Conservation (phyloP, 2,797 vertebrate genomes). For the Pipistrellus pygmaeus region DNA sequence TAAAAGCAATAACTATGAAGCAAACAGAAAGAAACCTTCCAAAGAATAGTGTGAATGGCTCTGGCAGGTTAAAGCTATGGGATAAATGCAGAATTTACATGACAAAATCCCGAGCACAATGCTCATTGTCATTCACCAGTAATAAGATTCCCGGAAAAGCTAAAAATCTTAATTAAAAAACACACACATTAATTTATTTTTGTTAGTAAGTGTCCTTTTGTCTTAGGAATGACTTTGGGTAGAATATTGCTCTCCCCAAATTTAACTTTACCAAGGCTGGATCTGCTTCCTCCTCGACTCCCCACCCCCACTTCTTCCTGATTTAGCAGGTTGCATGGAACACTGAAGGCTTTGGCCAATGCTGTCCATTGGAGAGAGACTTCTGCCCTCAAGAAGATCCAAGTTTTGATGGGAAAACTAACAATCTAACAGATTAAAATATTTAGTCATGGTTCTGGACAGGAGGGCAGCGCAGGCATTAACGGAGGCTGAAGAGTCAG, state of each 20-base stretch:
- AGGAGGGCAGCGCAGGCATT: not conserved
- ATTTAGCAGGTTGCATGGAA: not conserved
- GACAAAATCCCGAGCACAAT: constrained; percentile 68
- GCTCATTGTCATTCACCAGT: constrained; percentile 71
- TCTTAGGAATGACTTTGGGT: not conserved
- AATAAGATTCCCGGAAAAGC: constrained; percentile 70
- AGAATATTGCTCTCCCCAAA: not conserved
- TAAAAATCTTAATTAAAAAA: constrained; percentile 77
- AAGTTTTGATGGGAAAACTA: constrained; percentile 40
- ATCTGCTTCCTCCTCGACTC: not conserved
- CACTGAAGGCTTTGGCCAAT: not conserved
- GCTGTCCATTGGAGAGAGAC: not conserved
- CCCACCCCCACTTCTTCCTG: not conserved
- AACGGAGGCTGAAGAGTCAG: not conserved
- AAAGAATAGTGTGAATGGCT: constrained; percentile 59
- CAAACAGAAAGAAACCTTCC: constrained; percentile 45
- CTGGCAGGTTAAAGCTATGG: constrained; percentile 65
- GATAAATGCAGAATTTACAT: constrained; percentile 78
- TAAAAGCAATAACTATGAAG: constrained; percentile 68
- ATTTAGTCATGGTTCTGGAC: not conserved
- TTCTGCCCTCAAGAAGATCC: constrained; percentile 42
- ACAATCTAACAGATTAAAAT: constrained; percentile 11
- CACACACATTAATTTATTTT: constrained; percentile 72
- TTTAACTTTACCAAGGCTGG: not conserved
- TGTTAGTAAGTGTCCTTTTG: constrained; percentile 64